Evolutionary conservation across 2,888 invertebrate genomes (phyloP), one percentile per base, ranked within the genome.

Genomic region (Agrilus biguttatus): DNA sequence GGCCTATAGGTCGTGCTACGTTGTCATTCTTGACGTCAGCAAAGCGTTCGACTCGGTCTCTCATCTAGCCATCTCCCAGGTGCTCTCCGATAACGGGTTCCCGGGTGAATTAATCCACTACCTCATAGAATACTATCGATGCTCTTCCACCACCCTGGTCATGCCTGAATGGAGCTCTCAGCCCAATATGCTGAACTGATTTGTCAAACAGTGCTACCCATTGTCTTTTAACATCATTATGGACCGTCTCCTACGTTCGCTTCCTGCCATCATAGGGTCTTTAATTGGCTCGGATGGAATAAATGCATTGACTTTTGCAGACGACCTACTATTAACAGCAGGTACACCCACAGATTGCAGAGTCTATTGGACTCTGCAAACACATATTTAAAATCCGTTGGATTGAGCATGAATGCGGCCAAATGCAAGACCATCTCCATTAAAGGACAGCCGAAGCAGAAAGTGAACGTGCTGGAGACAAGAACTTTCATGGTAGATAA

Each of bases 141-240:
- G 5, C 3, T 21, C 21, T 2, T 21, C 21, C 6, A 21, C 21
- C 5, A 21, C 5, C 5, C 3, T 21, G 1, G 6, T 21, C 5
- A 21, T 5, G 5, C 21, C 21, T 1, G 21, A 43, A 12, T 47
- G 47, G 8, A 14, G 41, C 33, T 47, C 45, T 23, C 51, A 54
- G 42, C 43, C 37, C 14, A 53, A 55, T 43, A 47, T 53, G 12
- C 52, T 36, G 38, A 51, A 55, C 17, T 53, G 54, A 23, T 57
- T 59, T 2, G 59, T 60, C 13, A 50, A 56, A 6, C 61, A 61
- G 46, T 60, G 60, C 1, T 57, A 59, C 43, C 58, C 58, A 5
- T 43, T 60, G 14, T 60, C 60, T 1, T 61, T 62, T 40, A 58
- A 59, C 47, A 12, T 47, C n/a, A 47, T 14, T 8, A 14, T 21